Evolutionary conservation across 2,797 vertebrate species (phyloP), one percentile per base, ranked within the genome.

Genomic region (Peromyscus attwateri): DNA sequence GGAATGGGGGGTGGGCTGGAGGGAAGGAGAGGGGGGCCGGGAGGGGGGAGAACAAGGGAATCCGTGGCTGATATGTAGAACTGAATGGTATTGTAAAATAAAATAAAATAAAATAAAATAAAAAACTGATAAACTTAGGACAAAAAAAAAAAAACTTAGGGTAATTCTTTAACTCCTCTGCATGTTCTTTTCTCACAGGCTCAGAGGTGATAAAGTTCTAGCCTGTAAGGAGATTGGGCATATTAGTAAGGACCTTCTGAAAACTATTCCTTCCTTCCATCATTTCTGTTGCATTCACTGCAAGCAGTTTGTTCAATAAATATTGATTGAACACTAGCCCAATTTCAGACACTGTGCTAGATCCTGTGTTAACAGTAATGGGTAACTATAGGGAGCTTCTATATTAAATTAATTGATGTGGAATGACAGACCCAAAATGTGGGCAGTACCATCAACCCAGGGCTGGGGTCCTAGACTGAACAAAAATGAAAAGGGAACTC

Each of bases 231-330:
- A 55, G 16, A 19, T 79, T 60, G 82, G 16, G 62, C 0, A 21
- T 37, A 13, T 79, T 31, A 12, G 2, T 31, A 37, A 43, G 4
- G 79, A 16, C n/a, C 49, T 73, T 79, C 49, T 31, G 23, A 34
- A 90, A 34, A 52, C 76, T 2, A 70, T 19, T 2, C 1, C 46
- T 82, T 8, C 8, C 12, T 43, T 40, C 31, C 23, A 0, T 60
- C 31, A 64, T 49, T 11, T 27, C 55, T 23, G 10, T 1, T 23
- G 40, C 12, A 23, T 29, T 90, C 76, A 64, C 64, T 95, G 6
- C 62, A 70, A 70, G 70, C 11, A 19, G 57, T 68, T 82, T 84
- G 27, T 34, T 96, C 37, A 64, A n/a, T 66, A 96, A 85, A 87
- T 55, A 55, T 13, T 66, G 52, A 85, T 17, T 89, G 77, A 91